These are phyloP conservation scores for Frankliniella fusca DNA, from an alignment of 2,888 invertebrate genomes.

Conservation along the genomic window DNA sequence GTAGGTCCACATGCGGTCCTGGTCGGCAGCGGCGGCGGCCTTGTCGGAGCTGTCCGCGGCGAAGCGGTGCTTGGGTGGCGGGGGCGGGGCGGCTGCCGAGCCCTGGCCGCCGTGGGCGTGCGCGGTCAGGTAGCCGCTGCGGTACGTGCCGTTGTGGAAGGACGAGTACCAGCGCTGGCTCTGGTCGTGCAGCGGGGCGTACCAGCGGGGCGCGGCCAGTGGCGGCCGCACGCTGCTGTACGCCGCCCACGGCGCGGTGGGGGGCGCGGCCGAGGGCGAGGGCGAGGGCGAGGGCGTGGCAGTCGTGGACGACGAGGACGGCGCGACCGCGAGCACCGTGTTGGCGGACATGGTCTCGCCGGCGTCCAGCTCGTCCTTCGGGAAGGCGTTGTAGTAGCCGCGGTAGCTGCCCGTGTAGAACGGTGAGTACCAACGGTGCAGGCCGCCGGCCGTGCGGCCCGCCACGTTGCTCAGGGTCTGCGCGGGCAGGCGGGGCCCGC, in stretches of 20 bases:
- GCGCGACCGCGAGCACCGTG: background rate
- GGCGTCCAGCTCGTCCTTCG: background rate
- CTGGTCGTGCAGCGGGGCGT: background rate
- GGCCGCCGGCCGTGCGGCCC: background rate
- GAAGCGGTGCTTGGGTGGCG: background rate
- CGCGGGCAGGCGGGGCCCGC: background rate
- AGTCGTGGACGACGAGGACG: background rate
- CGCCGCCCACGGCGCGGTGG: background rate
- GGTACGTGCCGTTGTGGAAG: conserved; percentile 10
- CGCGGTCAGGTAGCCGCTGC: background rate
- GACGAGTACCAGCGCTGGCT: background rate
- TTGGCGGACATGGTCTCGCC: background rate
- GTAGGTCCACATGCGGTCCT: background rate
- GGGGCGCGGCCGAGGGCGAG: background rate
- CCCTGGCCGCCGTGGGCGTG: background rate
- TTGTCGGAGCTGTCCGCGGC: background rate
- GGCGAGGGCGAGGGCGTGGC: background rate
- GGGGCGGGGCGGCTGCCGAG: background rate
- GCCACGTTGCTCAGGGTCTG: conserved; percentile 16
- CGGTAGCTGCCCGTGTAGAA: conserved; percentile 18
- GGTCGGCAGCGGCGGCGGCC: background rate
- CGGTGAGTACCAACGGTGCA: conserved; percentile 8
- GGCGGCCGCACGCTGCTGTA: conserved; percentile 2
- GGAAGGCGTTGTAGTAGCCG: conserved; percentile 12
- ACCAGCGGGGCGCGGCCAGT: conserved; percentile 15